Base-by-base conservation (phyloP, 1,140 invertebrate genomes). In the Hormaphis cornu region DNA sequence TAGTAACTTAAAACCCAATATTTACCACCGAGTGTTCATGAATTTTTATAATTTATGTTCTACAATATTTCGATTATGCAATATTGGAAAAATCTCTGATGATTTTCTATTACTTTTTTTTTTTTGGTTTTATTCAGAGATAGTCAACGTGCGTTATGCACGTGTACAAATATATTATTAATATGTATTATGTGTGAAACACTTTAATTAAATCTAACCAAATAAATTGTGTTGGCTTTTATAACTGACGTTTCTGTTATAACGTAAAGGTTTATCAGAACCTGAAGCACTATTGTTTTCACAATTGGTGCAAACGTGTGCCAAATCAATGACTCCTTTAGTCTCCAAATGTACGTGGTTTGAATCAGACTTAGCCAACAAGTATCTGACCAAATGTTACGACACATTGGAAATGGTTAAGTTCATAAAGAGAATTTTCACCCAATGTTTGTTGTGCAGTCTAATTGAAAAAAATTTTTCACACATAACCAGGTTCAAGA, bases 331-430 rank as follows among this genome's bases (percentile, higher is more conserved):
- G 22, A 12, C 24, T 16, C 44, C 61, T 16, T 12, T 66, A 12
- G 10, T 24, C 1, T 0, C 1, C 4, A 33, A 35, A 9, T 66
- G 24, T 12, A 50, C 28, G 8, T 66, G 61, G 61, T 6, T 14
- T 48, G 26, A 50, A 1, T 4, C 18, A 0, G 18, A 30, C 0
- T 3, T 8, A 4, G 42, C 50, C 3, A 22, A 50, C 1, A 48
- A 20, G 14, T 50, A 66, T 35, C 4, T 66, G 5, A 22, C 12
- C 3, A 24, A 1, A 10, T 66, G 61, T 33, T 66, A 24, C 6
- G 18, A 18, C 5, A n/a, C 28, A n/a, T 24, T 66, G 18, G 61
- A 66, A 66, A 26, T 18, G n/a, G 61, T 66, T 66, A 48, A 61
- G 58, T 18, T 14, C 7, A 7, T 14, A 40, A 8, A 40, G 14